Conservation (phyloP, 2,888 invertebrate species). For the Volucella inanis region DNA sequence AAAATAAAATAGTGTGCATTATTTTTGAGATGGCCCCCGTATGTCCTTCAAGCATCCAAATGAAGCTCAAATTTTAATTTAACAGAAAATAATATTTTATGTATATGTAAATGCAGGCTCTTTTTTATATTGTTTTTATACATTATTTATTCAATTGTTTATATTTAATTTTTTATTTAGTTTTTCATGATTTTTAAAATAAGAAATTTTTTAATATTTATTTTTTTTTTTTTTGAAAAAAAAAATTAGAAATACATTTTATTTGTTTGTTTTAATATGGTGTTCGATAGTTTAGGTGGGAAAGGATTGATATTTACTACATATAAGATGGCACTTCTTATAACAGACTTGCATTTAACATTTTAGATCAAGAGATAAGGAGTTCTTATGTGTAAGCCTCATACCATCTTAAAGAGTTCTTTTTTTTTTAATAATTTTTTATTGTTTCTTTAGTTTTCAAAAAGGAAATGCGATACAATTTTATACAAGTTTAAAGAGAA, state of each 20-base stretch:
- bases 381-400: slow-evolving; percentile 11
- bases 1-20: too few relatives aligned
- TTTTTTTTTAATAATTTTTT: background rate
- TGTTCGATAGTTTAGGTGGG: slow-evolving; percentile 60
- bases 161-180: background rate
- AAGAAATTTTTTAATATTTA: background rate
- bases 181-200: background rate
- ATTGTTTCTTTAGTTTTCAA: slow-evolving; percentile 4
- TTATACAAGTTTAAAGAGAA: slow-evolving; percentile 4
- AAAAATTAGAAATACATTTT: slow-evolving; percentile 36
- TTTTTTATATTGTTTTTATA: background rate
- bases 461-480: slow-evolving; percentile 57
- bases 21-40: too few relatives aligned
- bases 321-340: slow-evolving; percentile 52
- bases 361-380: slow-evolving; percentile 4
- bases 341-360: slow-evolving; percentile 24
- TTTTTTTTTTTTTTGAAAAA: background rate
- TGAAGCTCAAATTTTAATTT: too few relatives aligned
- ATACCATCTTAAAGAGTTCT: slow-evolving; percentile 31
- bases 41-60: too few relatives aligned
- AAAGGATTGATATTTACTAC: slow-evolving; percentile 60
- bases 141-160: background rate
- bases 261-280: slow-evolving; percentile 41
- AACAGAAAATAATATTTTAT: too few relatives aligned
- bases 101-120: too few relatives aligned